A percentile compares a stretch with the other conserved stretches of the same genome.
phyloP scores from a whole-genome alignment of 2,888 invertebrate species.

The Pemphredon lugubris region DNA sequence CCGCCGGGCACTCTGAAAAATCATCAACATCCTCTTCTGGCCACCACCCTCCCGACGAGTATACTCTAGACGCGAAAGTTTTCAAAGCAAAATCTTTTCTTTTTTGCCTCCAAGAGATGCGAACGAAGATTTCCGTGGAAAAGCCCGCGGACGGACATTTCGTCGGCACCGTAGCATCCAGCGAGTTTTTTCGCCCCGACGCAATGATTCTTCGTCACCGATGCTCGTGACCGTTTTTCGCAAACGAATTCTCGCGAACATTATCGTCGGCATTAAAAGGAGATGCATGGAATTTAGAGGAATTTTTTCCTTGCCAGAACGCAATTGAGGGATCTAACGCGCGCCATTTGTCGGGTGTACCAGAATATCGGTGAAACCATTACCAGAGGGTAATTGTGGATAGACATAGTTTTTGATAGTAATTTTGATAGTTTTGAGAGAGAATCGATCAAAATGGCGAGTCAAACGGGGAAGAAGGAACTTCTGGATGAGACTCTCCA shows the following conservation, averaged over 20 bases:
- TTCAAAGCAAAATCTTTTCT: neutral
- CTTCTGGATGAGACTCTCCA: constrained; percentile 71
- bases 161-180: no score
- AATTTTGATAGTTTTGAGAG: constrained; percentile 9
- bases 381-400: no score
- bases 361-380: no score
- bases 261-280: no score
- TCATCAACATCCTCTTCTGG: neutral
- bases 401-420: no score
- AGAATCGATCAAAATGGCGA: constrained; percentile 66
- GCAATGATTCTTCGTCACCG: no score
- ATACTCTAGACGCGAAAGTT: neutral
- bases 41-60: no score
- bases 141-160: neutral
- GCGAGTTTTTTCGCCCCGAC: no score
- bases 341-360: no score
- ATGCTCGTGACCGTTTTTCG: neutral
- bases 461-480: constrained; percentile 72
- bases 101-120: neutral
- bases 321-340: no score
- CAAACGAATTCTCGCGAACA: no score
- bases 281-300: neutral
- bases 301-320: neutral
- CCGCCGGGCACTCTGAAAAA: neutral
- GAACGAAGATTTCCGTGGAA: neutral